These are phyloP conservation scores for Dendrocincla tyrannina DNA, from an alignment of 2,797 vertebrate genomes.

Conservation along the genomic window DNA sequence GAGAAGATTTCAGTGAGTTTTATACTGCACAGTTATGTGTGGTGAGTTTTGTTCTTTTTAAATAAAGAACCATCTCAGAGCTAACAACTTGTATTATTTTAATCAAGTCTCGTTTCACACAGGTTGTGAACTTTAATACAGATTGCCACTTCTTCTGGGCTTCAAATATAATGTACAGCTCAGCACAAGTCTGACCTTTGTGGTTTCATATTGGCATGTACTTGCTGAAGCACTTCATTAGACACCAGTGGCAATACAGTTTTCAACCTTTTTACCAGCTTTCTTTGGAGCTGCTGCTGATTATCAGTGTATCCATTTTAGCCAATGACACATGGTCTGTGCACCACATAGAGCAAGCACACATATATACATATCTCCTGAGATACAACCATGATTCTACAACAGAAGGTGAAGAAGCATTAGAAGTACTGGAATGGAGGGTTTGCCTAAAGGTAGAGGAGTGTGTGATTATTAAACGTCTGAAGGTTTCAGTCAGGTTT, in stretches of 20 bases:
- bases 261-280: not conserved
- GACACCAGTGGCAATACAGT: not conserved
- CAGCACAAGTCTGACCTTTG: conserved; percentile 20
- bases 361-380: not conserved
- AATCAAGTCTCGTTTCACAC: conserved; percentile 40
- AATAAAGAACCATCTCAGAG: conserved; percentile 17
- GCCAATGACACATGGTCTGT: not conserved
- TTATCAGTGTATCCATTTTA: not conserved
- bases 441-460: not conserved
- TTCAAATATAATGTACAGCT: not conserved
- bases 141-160: conserved; percentile 4
- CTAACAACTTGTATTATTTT: conserved; percentile 50
- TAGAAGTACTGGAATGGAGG: not conserved
- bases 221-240: conserved; percentile 4
- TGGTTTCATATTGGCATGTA: not conserved
- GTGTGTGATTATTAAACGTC: not conserved
- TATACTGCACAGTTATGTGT: not conserved
- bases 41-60: conserved; percentile 27
- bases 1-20: conserved; percentile 24
- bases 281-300: not conserved
- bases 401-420: not conserved
- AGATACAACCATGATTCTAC: not conserved
- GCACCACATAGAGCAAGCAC: not conserved
- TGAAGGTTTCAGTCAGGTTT: not conserved
- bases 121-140: conserved; percentile 26